Evolutionary conservation across 2,888 invertebrate species (phyloP).

Genomic region (Brenthis hecate): DNA sequence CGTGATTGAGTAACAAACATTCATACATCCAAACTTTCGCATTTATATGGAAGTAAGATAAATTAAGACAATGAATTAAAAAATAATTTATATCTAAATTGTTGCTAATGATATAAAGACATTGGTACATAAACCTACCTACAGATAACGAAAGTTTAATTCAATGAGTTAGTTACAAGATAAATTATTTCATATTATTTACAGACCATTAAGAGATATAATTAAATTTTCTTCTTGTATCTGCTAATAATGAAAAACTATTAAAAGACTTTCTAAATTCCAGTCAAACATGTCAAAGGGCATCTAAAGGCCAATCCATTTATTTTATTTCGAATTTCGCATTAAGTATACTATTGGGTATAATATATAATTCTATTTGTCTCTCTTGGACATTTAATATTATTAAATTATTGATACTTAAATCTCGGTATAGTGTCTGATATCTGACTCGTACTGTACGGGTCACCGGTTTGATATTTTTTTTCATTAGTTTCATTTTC

Average conservation of each 20-base stretch:
- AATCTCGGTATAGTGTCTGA: too few species aligned
- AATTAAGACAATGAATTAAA: too few species aligned
- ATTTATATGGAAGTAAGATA: too few species aligned
- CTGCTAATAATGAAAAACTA: conserved; percentile 20
- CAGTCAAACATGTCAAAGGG: conserved; percentile 15
- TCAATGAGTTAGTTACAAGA: conserved; percentile 8
- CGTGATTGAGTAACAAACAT: too few species aligned
- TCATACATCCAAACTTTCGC: too few species aligned
- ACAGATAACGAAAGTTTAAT: conserved; percentile 3
- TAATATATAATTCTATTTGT: neutral
- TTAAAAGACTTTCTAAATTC: conserved; percentile 20
- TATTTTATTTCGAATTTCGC: conserved; percentile 4
- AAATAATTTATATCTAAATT: too few species aligned
- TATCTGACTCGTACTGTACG: too few species aligned
- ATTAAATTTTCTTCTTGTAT: conserved; percentile 15
- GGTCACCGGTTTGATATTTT: too few species aligned
- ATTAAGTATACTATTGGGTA: neutral
- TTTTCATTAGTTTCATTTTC: too few species aligned
- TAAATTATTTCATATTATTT: conserved; percentile 12
- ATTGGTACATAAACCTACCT: neutral
- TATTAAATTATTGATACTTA: too few species aligned
- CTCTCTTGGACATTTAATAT: too few species aligned
- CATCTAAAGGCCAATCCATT: conserved; percentile 13
- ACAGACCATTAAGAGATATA: conserved; percentile 7
- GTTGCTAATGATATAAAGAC: too few species aligned